Base-by-base conservation (phyloP, 2,113 vertebrate species). In the Pituophis catenifer region DNA sequence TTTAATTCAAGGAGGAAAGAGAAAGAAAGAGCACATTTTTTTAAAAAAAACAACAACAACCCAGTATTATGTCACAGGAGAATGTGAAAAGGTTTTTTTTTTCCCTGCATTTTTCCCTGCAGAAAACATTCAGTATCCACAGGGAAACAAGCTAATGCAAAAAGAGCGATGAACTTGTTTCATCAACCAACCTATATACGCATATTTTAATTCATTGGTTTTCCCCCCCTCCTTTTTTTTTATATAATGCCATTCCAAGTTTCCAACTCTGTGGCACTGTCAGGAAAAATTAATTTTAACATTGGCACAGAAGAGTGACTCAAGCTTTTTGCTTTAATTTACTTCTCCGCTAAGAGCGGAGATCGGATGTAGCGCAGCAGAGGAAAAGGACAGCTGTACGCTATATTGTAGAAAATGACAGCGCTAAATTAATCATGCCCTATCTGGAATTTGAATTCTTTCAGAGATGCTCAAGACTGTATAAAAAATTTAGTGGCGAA, bases 341-440 rank as follows among this genome's bases (percentile, higher is more conserved):
- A 95, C 96, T 97, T 97, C 97, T 94, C 95, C 96, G 88, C 96
- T 97, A 96, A 97, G 96, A 97, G 97, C 95, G 0, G 1, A 96
- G 95, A 96, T 96, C 95, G 97, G 95, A 95, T n/a, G 87, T 53
- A 95, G 95, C 29, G 1, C 0, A 1, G 21, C 92, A 75, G 96
- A 96, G 97, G 95, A 94, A 90, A 93, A 98, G 97, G 95, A 97
- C 90, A 48, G 92, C 96, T 95, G 92, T 96, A 95, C 92, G 29
- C 94, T 96, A 96, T 95, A 96, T 95, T 58, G 94, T 97, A 97
- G 95, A 95, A 98, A 96, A 97, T 85, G 96, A 96, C 95, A 92
- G 95, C 97, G 91, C 95, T 99, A 98, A 99, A 99, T 99, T 99
- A 99, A 99, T 99, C 98, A 99, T 99, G 98, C 97, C 98, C 98